Evolutionary conservation across 2,113 vertebrate genomes (phyloP).

Genomic region (Hypocryptadius cinnamomeus): DNA sequence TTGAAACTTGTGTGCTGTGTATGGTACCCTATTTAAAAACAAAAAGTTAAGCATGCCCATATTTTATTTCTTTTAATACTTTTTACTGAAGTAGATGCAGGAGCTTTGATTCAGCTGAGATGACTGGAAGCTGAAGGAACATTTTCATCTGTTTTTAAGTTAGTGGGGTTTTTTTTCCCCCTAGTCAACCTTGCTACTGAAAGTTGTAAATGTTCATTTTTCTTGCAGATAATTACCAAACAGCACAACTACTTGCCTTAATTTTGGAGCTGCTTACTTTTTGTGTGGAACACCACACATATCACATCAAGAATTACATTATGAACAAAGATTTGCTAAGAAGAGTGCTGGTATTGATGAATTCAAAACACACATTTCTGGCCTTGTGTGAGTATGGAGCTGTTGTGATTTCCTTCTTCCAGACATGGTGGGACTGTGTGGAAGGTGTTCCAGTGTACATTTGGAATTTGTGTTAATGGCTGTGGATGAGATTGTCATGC

Average conservation of each 20-base stretch:
- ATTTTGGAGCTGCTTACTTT: slow-evolving; percentile 95
- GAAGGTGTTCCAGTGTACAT: too few relatives aligned
- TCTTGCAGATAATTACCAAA: slow-evolving; percentile 93
- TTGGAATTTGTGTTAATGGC: fast-evolving
- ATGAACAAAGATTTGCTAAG: slow-evolving; percentile 98
- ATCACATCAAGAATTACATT: slow-evolving; percentile 98
- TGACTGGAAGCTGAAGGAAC: neutral
- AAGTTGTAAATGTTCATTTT: neutral
- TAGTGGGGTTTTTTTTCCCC: neutral
- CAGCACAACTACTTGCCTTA: slow-evolving; percentile 92
- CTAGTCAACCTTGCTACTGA: neutral
- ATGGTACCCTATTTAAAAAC: neutral
- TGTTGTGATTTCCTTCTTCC: neutral
- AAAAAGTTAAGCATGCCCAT: neutral
- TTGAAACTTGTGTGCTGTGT: neutral
- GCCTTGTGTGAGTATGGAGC: slow-evolving; percentile 89
- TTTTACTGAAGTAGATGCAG: neutral
- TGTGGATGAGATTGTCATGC: neutral
- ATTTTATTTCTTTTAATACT: neutral
- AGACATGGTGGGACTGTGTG: neutral
- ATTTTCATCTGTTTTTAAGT: neutral
- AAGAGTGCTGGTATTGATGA: slow-evolving; percentile 95
- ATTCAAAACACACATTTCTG: slow-evolving; percentile 96
- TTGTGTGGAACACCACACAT: slow-evolving; percentile 96
- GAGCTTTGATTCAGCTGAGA: neutral